Evolutionary conservation across 2,113 vertebrate genomes (phyloP), one percentile per base, ranked within the genome.

Genomic region (Vidua chalybeata): DNA sequence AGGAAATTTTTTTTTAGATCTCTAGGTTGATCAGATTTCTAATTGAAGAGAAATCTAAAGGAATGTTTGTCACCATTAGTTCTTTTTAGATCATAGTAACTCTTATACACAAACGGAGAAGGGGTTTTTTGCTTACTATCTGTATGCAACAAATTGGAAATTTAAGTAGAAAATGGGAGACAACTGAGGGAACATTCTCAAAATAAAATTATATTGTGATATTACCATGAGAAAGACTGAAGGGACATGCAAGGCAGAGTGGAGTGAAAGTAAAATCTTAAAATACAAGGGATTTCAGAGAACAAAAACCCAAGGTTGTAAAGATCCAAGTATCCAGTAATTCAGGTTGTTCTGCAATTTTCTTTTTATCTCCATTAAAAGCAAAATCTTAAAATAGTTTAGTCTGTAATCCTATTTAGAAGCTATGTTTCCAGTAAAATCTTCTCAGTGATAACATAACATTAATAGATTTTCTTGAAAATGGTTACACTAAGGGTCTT

Each of bases 291-390:
- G 28, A 30, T 41, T 76, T 72, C 52, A 67, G 48, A 56, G 28
- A 77, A 54, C 10, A 48, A 55, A 59, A 64, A 1, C 1, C 0
- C 11, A 46, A 33, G 5, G 13, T 5, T 71, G 11, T 28, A 56
- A 89, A 58, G 6, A 78, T 43, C 6, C 17, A 52, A 58, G 52
- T 28, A 52, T 21, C 45, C 21, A 51, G 10, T 26, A 72, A 41
- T 49, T 56, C 33, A 45, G 4, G 13, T 30, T 31, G 30, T 72
- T 81, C 22, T 46, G 26, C 7, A 61, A 13, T 81, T 67, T 61
- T 8, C 6, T 67, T 76, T 75, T 51, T 12, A 35, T 51, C 33
- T 85, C 11, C 13, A 62, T 24, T 35, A 39, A 72, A 35, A 45
- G 5, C 5, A 68, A 69, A 81, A 30, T 13, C 73, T 76, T 33